Evolutionary conservation across 2,888 invertebrate genomes (phyloP).

Genomic region (Sphaeridia pumilis): DNA sequence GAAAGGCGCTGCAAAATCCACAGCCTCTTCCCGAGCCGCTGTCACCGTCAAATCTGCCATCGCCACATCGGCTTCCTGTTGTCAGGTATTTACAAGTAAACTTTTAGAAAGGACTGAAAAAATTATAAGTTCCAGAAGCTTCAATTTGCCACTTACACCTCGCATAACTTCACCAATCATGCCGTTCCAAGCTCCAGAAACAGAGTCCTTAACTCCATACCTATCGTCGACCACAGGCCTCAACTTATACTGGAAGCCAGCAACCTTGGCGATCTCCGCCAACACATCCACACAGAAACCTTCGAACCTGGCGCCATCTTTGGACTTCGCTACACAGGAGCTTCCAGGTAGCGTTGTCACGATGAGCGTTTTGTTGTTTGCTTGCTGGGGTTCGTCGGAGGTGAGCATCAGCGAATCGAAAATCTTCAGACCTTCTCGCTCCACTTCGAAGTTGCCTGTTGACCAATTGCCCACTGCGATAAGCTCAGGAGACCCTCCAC

Average conservation of each 20-base stretch:
- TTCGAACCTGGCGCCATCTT: constrained; percentile 23
- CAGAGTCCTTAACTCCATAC: constrained; percentile 27
- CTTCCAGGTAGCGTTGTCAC: constrained; percentile 26
- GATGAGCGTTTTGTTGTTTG: constrained; percentile 33
- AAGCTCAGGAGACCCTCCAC: constrained; percentile 17
- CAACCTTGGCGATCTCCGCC: constrained; percentile 23
- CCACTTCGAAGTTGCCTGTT: constrained; percentile 23
- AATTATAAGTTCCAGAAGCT: no score
- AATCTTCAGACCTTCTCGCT: constrained; percentile 26
- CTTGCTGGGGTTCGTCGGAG: constrained; percentile 28
- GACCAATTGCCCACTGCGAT: constrained; percentile 31
- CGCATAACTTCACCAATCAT: constrained; percentile 32
- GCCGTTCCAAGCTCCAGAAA: constrained; percentile 32
- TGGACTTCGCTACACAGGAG: constrained; percentile 18
- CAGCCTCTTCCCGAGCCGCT: constrained; percentile 26
- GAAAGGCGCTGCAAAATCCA: constrained; percentile 33
- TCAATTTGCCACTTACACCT: constrained; percentile 17
- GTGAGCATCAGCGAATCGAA: constrained; percentile 23
- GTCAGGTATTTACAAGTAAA: no score
- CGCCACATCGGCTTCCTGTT: constrained; percentile 32
- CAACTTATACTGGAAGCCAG: constrained; percentile 30
- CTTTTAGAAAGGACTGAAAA: no score
- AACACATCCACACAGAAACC: constrained; percentile 31
- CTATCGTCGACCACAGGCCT: constrained; percentile 24
- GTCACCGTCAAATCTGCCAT: constrained; percentile 33